A percentile compares a stretch with the other conserved stretches of the same genome.
Conservation (phyloP, 2,888 invertebrate genomes). For the Epinotia ramella region DNA sequence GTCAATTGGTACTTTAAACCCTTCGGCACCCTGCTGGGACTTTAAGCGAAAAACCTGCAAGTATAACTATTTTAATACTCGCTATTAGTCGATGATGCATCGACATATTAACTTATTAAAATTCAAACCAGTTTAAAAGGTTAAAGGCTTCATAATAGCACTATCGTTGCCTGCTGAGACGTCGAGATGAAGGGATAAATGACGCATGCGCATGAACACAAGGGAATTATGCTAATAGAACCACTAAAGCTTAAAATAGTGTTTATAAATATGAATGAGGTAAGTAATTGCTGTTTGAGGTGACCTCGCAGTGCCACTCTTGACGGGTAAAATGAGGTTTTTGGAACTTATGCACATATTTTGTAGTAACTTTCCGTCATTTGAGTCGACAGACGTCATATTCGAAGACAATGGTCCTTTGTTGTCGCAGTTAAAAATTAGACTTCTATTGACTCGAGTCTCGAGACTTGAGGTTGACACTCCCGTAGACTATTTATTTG, state of each 20-base stretch:
- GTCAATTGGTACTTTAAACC: slow-evolving; percentile 65
- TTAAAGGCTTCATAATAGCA: slow-evolving; percentile 79
- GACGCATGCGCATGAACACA: slow-evolving; percentile 65
- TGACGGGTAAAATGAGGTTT: slow-evolving; percentile 35
- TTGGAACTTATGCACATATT: slow-evolving; percentile 44
- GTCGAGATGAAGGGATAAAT: slow-evolving; percentile 67
- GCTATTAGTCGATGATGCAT: slow-evolving; percentile 75
- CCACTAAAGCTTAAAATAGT: slow-evolving; percentile 54
- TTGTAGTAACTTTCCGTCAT: slow-evolving; percentile 28
- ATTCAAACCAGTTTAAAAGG: slow-evolving; percentile 78
- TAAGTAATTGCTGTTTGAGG: slow-evolving; percentile 44
- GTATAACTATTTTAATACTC: slow-evolving; percentile 69
- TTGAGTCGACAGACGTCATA: slow-evolving; percentile 13
- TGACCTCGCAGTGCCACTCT: slow-evolving; percentile 37
- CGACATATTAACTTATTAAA: slow-evolving; percentile 81
- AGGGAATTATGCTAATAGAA: slow-evolving; percentile 59
- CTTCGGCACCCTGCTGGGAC: slow-evolving; percentile 71
- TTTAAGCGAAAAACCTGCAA: slow-evolving; percentile 71
- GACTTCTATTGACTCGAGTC: background rate
- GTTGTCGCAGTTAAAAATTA: slow-evolving; percentile 6
- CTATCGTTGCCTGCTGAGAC: slow-evolving; percentile 71
- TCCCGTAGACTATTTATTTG: no score
- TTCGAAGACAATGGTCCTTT: slow-evolving; percentile 23
- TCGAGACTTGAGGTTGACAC: no score
- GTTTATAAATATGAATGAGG: slow-evolving; percentile 46